Evolutionary conservation across 2,113 vertebrate genomes (phyloP).

Genomic region (Megaleporinus macrocephalus): DNA sequence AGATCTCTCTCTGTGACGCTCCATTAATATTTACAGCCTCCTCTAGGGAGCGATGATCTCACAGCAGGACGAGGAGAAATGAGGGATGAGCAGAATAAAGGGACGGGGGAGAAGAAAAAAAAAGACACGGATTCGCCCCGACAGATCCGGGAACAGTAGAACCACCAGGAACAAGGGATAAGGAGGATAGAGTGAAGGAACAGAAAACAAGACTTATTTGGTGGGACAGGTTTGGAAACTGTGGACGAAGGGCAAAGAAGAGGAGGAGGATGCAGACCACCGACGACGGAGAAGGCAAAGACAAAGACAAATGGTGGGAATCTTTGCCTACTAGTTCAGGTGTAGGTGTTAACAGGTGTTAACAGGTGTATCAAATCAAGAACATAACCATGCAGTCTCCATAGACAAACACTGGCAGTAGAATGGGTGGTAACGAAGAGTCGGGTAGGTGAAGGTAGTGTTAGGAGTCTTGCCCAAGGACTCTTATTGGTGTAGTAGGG

Average conservation of each 20-base stretch:
- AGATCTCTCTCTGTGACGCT: not conserved
- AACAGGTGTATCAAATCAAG: too few relatives aligned
- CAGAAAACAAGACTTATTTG: not conserved
- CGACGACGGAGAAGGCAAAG: not conserved
- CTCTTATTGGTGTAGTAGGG: too few relatives aligned
- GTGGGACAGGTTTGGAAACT: not conserved
- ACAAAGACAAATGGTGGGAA: fast-evolving
- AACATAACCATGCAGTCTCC: too few relatives aligned
- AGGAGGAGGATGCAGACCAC: not conserved
- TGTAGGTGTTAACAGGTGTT: too few relatives aligned
- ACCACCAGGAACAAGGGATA: not conserved
- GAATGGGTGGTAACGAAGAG: too few relatives aligned
- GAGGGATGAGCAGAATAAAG: not conserved
- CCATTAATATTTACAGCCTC: slow-evolving; percentile 36
- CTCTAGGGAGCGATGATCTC: not conserved
- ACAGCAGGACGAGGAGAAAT: not conserved
- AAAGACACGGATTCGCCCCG: not conserved
- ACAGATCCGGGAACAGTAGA: not conserved
- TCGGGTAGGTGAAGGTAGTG: too few relatives aligned
- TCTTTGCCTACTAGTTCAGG: too few relatives aligned
- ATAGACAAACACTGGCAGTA: too few relatives aligned
- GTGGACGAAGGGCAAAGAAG: not conserved
- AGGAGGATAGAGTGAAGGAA: not conserved
- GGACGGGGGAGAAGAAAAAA: not conserved
- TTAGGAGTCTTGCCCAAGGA: too few relatives aligned